Conservation (phyloP, 2,888 invertebrate species). For the Yponomeuta sedellus region DNA sequence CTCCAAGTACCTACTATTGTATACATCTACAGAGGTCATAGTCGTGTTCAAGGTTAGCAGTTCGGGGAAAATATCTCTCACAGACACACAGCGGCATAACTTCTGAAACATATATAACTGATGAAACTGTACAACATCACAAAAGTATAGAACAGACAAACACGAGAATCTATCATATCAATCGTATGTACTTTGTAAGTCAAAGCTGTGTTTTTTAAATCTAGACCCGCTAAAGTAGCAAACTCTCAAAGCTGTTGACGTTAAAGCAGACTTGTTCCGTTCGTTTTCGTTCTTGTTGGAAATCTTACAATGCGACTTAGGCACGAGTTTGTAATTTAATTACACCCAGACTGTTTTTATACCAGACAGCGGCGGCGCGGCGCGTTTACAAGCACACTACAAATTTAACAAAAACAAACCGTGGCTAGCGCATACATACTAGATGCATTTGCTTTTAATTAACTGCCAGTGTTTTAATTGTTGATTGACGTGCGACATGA, state of each 20-base stretch:
- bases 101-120: neutral
- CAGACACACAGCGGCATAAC: neutral
- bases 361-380: neutral
- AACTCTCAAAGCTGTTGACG: neutral
- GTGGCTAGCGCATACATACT: neutral
- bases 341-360: neutral
- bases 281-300: neutral
- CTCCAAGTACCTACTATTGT: slow-evolving; percentile 33
- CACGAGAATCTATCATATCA: no score
- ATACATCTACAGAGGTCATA: neutral
- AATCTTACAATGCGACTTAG: slow-evolving; percentile 2
- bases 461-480: neutral
- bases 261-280: neutral
- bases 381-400: neutral
- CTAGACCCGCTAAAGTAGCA: neutral
- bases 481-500: neutral
- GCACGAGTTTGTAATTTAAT: slow-evolving; percentile 5
- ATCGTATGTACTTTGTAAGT: neutral
- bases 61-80: neutral
- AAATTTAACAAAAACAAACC: neutral
- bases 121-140: no score
- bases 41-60: neutral
- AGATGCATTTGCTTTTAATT: neutral
- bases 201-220: neutral
- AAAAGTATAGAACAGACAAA: no score